A percentile compares a stretch with the other conserved stretches of the same genome.
Evolutionary conservation across 2,113 vertebrate genomes (phyloP).

Genomic region (Mellivora capensis): DNA sequence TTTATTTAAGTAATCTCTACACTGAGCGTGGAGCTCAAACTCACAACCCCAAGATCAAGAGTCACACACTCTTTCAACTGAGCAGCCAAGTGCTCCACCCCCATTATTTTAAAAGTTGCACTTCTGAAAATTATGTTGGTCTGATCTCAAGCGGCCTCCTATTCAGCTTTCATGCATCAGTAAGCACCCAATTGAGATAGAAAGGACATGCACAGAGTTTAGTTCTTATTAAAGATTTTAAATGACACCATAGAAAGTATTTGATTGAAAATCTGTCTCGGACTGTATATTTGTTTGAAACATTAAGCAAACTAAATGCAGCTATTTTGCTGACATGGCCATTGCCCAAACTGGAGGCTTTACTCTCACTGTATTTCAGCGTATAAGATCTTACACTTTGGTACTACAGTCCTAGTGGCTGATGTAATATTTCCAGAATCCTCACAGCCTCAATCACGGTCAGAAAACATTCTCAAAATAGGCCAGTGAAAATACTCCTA

Average conservation of each 20-base stretch:
- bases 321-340: not conserved
- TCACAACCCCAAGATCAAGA: not conserved
- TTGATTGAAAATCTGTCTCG: slow-evolving; percentile 35
- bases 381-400: not conserved
- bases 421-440: slow-evolving; percentile 22
- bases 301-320: slow-evolving; percentile 32
- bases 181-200: slow-evolving; percentile 18
- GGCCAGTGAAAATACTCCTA: not conserved
- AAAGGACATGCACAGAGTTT: not conserved
- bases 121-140: slow-evolving; percentile 48
- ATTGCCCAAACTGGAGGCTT: not conserved
- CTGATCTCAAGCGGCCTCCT: not conserved
- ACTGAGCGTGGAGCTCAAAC: not conserved
- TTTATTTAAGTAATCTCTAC: not conserved
- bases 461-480: slow-evolving; percentile 23
- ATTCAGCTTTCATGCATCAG: slow-evolving; percentile 27
- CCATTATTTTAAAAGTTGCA: slow-evolving; percentile 19
- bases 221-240: slow-evolving; percentile 52
- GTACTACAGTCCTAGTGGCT: not conserved
- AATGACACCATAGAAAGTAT: slow-evolving; percentile 21
- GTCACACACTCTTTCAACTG: not conserved
- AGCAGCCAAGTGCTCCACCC: not conserved
- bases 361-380: not conserved
- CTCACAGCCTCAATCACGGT: not conserved
- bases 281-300: slow-evolving; percentile 40